These are phyloP conservation scores for Fistularia tabacaria DNA, from an alignment of 2,797 vertebrate genomes.

Conservation along the genomic window DNA sequence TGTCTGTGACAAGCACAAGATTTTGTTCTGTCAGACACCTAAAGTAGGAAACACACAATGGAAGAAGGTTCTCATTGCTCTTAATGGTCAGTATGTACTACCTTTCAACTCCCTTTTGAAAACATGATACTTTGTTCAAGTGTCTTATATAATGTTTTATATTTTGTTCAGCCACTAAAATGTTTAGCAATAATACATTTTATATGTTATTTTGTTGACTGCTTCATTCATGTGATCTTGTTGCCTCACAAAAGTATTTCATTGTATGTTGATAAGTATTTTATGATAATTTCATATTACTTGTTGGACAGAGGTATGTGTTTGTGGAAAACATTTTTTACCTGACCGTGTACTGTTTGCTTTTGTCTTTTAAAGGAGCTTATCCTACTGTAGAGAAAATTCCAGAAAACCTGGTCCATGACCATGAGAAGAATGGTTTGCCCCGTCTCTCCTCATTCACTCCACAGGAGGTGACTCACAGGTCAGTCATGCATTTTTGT, in stretches of 20 bases:
- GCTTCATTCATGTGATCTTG: too few species aligned
- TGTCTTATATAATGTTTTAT: too few species aligned
- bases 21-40: conserved; percentile 97
- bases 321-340: too few species aligned
- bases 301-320: too few species aligned
- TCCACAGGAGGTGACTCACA: conserved; percentile 80
- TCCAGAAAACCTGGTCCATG: conserved; percentile 92
- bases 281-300: too few species aligned
- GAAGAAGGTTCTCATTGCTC: conserved; percentile 98
- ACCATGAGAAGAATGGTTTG: conserved; percentile 94
- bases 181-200: too few species aligned
- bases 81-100: conserved; percentile 81
- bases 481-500: conserved; percentile 70
- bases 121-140: too few species aligned
- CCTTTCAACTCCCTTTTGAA: too few species aligned
- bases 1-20: conserved; percentile 95
- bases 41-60: conserved; percentile 99
- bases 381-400: conserved; percentile 91
- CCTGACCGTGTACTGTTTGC: neutral
- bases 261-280: too few species aligned
- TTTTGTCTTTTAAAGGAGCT: conserved; percentile 69
- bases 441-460: conserved; percentile 90
- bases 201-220: too few species aligned
- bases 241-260: too few species aligned
- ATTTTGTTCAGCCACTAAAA: too few species aligned